Evolutionary conservation across 2,797 vertebrate genomes (phyloP), one percentile per base, ranked within the genome.

Genomic region (Anabas testudineus): DNA sequence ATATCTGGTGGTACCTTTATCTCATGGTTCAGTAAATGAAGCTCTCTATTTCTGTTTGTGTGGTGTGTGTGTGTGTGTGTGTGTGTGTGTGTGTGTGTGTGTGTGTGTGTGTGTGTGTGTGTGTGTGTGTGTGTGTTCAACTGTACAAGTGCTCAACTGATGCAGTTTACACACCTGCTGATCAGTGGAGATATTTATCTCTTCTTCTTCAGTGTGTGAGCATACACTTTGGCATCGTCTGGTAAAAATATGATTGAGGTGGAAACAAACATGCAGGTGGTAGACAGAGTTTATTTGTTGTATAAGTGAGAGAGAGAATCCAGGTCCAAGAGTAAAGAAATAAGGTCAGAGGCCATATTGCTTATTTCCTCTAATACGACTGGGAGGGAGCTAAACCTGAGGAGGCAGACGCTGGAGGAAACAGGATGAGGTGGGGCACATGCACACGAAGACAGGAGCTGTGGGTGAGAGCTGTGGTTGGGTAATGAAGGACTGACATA

Each of bases 261-360:
- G 19, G 10, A 42, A 46, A 61, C 61, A 52, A 64, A 67, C 53
- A 49, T 5, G 39, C 49, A 19, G 19, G 34, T 22, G 16, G 14
- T 47, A 36, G 76, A 67, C 46, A 15, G 61, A 5, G n/a, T 46
- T 36, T 65, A 5, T 59, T 55, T 43, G 19, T 34, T 65, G n/a
- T 47, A 24, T 7, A 49, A 4, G 43, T 13, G 5, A 75, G 39
- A 41, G 3, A 5, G 39, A 10, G 18, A 3, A 55, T 28, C 10
- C 51, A 30, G 26, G 41, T 48, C 1, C 24, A 7, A 49, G n/a
- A 54, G 42, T 51, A 12, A 15, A 28, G 39, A 60, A 41, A 19
- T 16, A 34, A 52, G 30, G 26, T 47, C 7, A 48, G 34, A 61
- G 47, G 21, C 21, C 3, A 45, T 49, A 24, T 19, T 68, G 34